Evolutionary conservation across 1,140 invertebrate genomes (phyloP), one percentile per base, ranked within the genome.

Genomic region (Bombus confusus): DNA sequence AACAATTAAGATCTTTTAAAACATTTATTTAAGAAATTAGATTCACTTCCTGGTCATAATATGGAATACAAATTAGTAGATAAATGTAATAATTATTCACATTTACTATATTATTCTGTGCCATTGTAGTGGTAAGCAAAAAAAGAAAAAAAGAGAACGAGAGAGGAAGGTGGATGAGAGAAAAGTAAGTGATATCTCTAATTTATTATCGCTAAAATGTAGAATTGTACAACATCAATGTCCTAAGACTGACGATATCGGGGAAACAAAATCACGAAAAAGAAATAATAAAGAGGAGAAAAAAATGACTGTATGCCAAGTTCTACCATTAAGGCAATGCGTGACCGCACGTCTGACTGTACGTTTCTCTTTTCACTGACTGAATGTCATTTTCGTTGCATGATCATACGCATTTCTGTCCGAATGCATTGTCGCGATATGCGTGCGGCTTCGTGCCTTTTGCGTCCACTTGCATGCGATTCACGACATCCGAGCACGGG

Each of bases 391-490:
- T 37, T 31, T 28, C 25, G 6, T 37, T 34, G 41, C 62, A 64
- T 75, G 57, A 82, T 52, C 39, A 0, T 37, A 62, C 71, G 57
- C n/a, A 71, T 47, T 47, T 12, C 37, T 37, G n/a, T 47, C 31
- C 41, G 10, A 22, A 66, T 31, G 52, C 59, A 76, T 83, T n/a
- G 31, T 52, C 31, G 72, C 41, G 47, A 37, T 52, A 76, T 22
- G 52, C 52, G 52, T 73, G 52, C 64, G 41, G 22, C n/a, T 66
- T 52, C 80, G n/a, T 83, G 59, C 72, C 59, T 76, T 66, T 47
- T 43, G 47, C 69, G 37, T 69, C 41, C 62, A 31, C 47, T 43
- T n/a, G 76, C 68, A 84, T 59, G n/a, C 74, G 52, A 78, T 59
- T 69, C 43, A 68, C 31, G 75, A 34, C 18, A 18, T 34, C 43